Conservation (phyloP, 2,113 vertebrate species). For the Sphyrna mokarran region DNA sequence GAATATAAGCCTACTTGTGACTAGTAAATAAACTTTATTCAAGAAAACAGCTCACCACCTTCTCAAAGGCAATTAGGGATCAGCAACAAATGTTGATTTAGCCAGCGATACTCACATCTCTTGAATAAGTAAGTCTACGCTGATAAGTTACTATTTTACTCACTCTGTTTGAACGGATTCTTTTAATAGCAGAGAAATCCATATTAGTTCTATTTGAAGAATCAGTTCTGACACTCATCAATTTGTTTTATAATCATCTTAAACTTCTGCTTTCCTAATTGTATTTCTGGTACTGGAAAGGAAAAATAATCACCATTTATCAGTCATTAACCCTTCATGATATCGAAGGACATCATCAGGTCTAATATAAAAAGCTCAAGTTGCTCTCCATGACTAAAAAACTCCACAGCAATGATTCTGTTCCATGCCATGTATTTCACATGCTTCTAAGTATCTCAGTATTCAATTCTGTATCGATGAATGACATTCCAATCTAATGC, state of each 20-base stretch:
- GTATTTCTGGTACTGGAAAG: no score
- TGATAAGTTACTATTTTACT: background rate
- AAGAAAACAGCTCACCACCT: no score
- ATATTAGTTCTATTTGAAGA: background rate
- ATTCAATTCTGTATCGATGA: background rate
- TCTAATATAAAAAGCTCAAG: background rate
- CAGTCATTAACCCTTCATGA: no score
- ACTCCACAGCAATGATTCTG: background rate
- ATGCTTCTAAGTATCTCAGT: background rate
- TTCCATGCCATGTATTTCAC: background rate
- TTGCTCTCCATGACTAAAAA: background rate
- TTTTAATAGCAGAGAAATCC: background rate
- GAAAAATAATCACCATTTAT: no score
- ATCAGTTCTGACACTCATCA: background rate
- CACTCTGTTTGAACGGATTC: background rate
- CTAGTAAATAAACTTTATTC: no score
- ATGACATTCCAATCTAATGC: background rate
- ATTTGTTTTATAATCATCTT: background rate
- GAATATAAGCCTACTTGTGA: no score
- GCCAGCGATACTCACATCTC: no score
- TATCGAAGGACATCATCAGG: no score
- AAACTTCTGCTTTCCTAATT: no score
- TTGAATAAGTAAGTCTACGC: no score
- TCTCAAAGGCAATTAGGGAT: no score
- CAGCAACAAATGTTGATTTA: no score